Base-by-base conservation (phyloP, 1,140 invertebrate species). In the Saccostrea cuccullata region DNA sequence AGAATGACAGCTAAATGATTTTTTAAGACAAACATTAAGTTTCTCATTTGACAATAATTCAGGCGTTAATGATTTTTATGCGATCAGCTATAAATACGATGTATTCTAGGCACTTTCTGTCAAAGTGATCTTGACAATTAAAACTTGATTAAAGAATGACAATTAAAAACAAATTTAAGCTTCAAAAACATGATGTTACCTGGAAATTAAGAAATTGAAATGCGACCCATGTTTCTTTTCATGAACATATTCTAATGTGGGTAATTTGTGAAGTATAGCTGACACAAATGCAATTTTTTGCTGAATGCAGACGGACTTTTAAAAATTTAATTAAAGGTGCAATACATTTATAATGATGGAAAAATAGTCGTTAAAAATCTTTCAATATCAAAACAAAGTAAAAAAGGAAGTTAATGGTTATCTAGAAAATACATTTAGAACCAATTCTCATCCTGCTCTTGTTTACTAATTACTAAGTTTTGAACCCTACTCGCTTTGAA, bases 81-180 rank as follows among this genome's bases (percentile, higher is more conserved):
- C 15, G 70, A 26, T 77, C 30, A 15, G 70, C 70, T 77, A 77
- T 77, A 30, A 77, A 36, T 77, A 77, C 30, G 11, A 26, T 30
- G 70, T 77, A 30, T 77, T 30, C 26, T 30, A 9, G 30, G 26
- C 70, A 77, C 26, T 30, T 77, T 77, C 36, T 77, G 70, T 77
- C 70, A 77, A 30, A 77, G 70, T 36, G 70, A 23, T 77, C 70
- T 77, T 77, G 70, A 77, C 26, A 36, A n/a, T 30, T 15, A 77
- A 77, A 77, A 77, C 8, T 77, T 77, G 70, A 77, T 77, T 77
- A 77, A 12, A 30, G 15, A 30, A 5, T 30, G 23, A 40, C 70
- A 77, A 77, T 77, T 77, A 77, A 77, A 77, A 77, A 77, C 70
- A 30, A 15, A 77, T 77, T 36, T 30, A 36, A 77, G 26, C 23